A percentile compares a stretch with the other conserved stretches of the same genome.
Evolutionary conservation across 2,113 vertebrate species (phyloP).

Genomic region (Lycocorax pyrrhopterus): DNA sequence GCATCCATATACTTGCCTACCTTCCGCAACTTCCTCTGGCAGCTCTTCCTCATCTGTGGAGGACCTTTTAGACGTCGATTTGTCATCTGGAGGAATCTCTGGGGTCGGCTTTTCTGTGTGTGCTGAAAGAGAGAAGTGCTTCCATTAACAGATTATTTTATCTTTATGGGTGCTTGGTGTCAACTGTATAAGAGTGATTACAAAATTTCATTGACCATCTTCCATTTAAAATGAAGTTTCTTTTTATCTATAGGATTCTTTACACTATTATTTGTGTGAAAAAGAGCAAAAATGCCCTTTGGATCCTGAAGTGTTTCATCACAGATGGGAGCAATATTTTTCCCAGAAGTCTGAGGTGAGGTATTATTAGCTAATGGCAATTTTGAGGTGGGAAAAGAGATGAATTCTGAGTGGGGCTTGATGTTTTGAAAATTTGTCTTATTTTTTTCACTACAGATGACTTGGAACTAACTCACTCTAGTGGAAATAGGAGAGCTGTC

Average conservation of each 20-base stretch:
- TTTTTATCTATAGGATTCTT: not conserved
- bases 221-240: not conserved
- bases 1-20: constrained; percentile 52
- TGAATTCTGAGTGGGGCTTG: not conserved
- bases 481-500: not conserved
- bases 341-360: not conserved
- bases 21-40: constrained; percentile 67
- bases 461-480: not conserved
- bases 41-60: constrained; percentile 58
- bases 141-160: not conserved
- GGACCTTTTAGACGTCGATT: constrained; percentile 66
- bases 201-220: not conserved
- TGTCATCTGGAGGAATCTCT: constrained; percentile 44
- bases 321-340: not conserved
- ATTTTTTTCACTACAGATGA: not conserved
- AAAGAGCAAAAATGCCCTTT: not conserved
- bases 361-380: not conserved
- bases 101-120: constrained; percentile 22
- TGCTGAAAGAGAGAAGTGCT: constrained; percentile 49
- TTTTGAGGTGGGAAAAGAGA: not conserved
- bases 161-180: not conserved
- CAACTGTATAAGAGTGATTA: not conserved
- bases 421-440: not conserved
- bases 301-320: not conserved
- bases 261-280: not conserved